A percentile compares a stretch with the other conserved stretches of the same genome.
Conservation (phyloP, 2,888 invertebrate species). For the Synergus umbraculus region DNA sequence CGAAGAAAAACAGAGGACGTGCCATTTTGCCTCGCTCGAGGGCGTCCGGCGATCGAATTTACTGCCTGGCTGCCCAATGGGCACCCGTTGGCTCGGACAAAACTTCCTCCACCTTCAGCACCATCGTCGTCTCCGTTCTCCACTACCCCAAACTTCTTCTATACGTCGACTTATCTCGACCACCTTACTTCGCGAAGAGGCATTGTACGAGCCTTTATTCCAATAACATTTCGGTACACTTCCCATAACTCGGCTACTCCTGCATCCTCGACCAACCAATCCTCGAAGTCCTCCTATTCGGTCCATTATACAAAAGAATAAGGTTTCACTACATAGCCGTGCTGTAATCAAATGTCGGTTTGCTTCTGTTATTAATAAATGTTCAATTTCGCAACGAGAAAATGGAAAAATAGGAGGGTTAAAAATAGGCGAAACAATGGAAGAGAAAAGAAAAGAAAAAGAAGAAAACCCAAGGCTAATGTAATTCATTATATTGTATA, state of each 20-base stretch:
- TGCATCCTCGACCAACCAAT: conserved; percentile 27
- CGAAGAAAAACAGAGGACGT: conserved; percentile 61
- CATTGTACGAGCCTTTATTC: conserved; percentile 38
- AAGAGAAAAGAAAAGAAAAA: neutral
- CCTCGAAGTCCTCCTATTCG: conserved; percentile 16
- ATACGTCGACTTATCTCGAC: conserved; percentile 52
- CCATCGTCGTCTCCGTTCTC: conserved; percentile 50
- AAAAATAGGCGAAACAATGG: conserved; percentile 1
- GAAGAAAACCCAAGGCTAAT: neutral
- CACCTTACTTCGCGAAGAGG: conserved; percentile 49
- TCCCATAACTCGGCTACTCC: conserved; percentile 39
- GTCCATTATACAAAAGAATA: conserved; percentile 38
- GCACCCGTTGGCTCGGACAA: conserved; percentile 59
- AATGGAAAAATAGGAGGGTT: neutral
- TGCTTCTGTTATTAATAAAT: conserved; percentile 34
- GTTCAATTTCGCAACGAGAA: conserved; percentile 17
- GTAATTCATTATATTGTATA: neutral
- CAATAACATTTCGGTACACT: conserved; percentile 38
- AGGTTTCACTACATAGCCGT: conserved; percentile 20
- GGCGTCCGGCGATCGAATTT: conserved; percentile 68
- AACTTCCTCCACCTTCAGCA: conserved; percentile 54
- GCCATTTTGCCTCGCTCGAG: conserved; percentile 65
- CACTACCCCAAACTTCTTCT: conserved; percentile 51
- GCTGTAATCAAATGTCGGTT: conserved; percentile 3
- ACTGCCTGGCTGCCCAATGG: conserved; percentile 66